Conservation (phyloP, 2,797 vertebrate species). For the Mormyrus proboscirostris region DNA sequence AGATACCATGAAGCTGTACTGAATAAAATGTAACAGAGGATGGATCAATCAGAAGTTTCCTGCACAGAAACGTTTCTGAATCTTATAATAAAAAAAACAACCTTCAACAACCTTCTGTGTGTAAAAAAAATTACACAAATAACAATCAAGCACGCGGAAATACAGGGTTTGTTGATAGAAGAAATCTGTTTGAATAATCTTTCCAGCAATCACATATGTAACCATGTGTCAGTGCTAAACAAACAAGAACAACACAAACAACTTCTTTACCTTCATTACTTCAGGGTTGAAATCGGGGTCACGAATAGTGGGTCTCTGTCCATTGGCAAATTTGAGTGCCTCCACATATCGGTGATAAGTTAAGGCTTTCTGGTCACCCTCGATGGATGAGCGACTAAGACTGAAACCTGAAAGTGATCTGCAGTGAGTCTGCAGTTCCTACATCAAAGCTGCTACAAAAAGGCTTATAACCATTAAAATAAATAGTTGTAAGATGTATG, state of each 20-base stretch:
- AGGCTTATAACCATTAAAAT: not conserved
- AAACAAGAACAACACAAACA: not conserved
- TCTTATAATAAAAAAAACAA: not conserved
- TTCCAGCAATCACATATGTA: not conserved
- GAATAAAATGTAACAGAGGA: not conserved
- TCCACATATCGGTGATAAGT: conserved; percentile 7
- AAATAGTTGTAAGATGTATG: not conserved
- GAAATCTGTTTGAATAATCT: not conserved
- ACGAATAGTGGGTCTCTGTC: not conserved
- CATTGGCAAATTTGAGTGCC: conserved; percentile 1
- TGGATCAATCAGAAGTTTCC: not conserved
- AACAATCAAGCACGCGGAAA: not conserved
- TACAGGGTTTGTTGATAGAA: not conserved
- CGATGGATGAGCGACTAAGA: not conserved
- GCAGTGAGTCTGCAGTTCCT: not conserved
- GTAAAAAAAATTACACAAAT: not conserved
- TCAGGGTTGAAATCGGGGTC: not conserved
- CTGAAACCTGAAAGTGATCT: not conserved
- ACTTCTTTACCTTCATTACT: not conserved
- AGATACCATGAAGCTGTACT: not conserved
- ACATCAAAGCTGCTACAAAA: not conserved
- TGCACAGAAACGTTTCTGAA: not conserved
- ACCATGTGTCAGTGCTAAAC: not conserved
- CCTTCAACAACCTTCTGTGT: too few relatives aligned
- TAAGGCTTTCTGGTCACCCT: not conserved